phyloP scores from a whole-genome alignment of 2,113 vertebrate genomes.

The Pteronura brasiliensis region DNA sequence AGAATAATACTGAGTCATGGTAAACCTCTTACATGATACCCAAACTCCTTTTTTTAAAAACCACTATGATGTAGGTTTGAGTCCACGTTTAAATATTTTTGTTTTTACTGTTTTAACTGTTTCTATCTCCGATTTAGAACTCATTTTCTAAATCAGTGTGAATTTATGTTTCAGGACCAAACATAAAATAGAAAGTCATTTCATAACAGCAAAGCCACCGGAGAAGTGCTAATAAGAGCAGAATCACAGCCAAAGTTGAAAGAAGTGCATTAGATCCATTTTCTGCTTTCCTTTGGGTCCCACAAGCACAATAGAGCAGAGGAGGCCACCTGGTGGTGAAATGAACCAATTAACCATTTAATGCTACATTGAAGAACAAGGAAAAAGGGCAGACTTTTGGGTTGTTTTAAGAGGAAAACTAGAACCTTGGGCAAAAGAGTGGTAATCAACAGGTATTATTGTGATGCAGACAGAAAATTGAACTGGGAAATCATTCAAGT shows the following conservation, averaged over 20 bases:
- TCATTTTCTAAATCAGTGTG: conserved; percentile 10
- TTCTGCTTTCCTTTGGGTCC: not conserved
- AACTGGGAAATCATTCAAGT: not conserved
- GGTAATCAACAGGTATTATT: not conserved
- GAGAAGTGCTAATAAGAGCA: not conserved
- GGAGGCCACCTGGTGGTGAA: conserved; percentile 85
- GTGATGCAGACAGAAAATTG: not conserved
- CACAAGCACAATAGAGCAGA: conserved; percentile 73
- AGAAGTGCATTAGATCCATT: conserved; percentile 16
- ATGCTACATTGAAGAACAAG: conserved; percentile 23
- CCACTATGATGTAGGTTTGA: not conserved
- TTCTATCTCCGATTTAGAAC: conserved; percentile 46
- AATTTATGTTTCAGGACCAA: conserved; percentile 31
- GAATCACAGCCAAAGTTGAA: not conserved
- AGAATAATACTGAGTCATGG: not conserved
- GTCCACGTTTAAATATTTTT: conserved; percentile 23
- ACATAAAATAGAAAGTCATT: conserved; percentile 28
- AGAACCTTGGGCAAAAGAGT: conserved; percentile 3
- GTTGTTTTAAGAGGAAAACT: not conserved
- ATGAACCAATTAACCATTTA: conserved; percentile 73
- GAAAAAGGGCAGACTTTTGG: not conserved
- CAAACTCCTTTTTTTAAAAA: conserved; percentile 54
- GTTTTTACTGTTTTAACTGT: conserved; percentile 64
- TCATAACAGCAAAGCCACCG: not conserved
- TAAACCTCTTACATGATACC: conserved; percentile 57